A percentile compares a stretch with the other conserved stretches of the same genome.
Conservation (phyloP, 2,888 invertebrate species). For the Dascillus cervinus region DNA sequence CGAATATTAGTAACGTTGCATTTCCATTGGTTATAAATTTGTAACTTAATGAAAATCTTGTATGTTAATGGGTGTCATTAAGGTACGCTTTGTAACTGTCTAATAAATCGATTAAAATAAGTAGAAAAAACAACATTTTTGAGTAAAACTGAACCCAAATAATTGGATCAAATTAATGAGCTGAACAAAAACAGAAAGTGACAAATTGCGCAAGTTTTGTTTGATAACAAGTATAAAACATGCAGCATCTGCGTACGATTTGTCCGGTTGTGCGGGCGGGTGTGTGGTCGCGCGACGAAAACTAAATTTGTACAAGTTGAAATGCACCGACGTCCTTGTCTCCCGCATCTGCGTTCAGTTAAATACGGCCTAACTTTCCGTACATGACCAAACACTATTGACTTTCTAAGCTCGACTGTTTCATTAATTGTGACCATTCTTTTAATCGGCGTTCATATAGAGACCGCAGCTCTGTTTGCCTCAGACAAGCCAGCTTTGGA, state of each 20-base stretch:
- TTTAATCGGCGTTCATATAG: slow-evolving; percentile 15
- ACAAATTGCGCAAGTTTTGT: slow-evolving; percentile 23
- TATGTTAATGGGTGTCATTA: too few relatives aligned
- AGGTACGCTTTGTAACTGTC: too few relatives aligned
- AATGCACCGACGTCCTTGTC: slow-evolving; percentile 21
- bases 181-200: slow-evolving; percentile 17
- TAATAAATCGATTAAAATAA: not conserved
- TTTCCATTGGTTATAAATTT: too few relatives aligned
- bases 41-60: too few relatives aligned
- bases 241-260: slow-evolving; percentile 25
- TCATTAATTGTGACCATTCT: slow-evolving; percentile 13
- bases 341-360: slow-evolving; percentile 21
- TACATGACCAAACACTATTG: too few relatives aligned
- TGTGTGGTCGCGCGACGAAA: slow-evolving; percentile 17
- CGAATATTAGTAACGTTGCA: too few relatives aligned
- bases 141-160: slow-evolving; percentile 2
- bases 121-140: slow-evolving; percentile 1
- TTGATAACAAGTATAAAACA: slow-evolving; percentile 26
- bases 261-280: slow-evolving; percentile 21
- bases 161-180: slow-evolving; percentile 13
- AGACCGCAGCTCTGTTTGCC: slow-evolving; percentile 22
- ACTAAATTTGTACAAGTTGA: too few relatives aligned
- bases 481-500: slow-evolving; percentile 20
- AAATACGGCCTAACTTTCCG: slow-evolving; percentile 18
- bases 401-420: too few relatives aligned